Conservation (phyloP, 2,113 vertebrate genomes). For the Aythya baeri region DNA sequence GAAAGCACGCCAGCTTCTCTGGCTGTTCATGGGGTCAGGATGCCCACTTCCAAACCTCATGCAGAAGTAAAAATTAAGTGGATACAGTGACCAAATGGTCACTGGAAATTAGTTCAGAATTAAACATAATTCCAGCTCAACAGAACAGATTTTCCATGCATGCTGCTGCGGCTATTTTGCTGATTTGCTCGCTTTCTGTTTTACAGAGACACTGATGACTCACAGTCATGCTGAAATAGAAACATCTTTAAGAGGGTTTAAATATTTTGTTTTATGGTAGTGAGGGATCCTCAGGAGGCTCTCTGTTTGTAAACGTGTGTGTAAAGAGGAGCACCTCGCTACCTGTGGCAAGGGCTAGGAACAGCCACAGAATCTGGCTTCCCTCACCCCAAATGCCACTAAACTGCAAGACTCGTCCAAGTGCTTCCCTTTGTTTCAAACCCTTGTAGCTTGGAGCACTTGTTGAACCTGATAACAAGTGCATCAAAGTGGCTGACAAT, state of each 20-base stretch:
- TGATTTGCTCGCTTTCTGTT: rapidly evolving
- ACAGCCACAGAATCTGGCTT: rapidly evolving
- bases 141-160: rapidly evolving
- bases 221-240: neutral
- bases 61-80: neutral
- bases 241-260: rapidly evolving
- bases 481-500: conserved; percentile 65
- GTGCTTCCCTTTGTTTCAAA: conserved; percentile 61
- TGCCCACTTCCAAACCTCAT: neutral
- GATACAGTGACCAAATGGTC: neutral
- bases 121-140: rapidly evolving
- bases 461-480: conserved; percentile 66
- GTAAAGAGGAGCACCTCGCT: rapidly evolving
- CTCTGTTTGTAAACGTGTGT: rapidly evolving
- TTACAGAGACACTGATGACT: neutral
- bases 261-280: neutral
- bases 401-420: neutral
- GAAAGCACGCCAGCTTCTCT: neutral
- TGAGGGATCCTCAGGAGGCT: rapidly evolving
- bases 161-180: neutral
- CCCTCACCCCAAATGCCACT: neutral
- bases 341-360: rapidly evolving
- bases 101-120: neutral
- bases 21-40: rapidly evolving
- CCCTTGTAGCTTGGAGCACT: conserved; percentile 65